Evolutionary conservation across 2,797 vertebrate genomes (phyloP), one percentile per base, ranked within the genome.

Genomic region (Sorex maritimensis): DNA sequence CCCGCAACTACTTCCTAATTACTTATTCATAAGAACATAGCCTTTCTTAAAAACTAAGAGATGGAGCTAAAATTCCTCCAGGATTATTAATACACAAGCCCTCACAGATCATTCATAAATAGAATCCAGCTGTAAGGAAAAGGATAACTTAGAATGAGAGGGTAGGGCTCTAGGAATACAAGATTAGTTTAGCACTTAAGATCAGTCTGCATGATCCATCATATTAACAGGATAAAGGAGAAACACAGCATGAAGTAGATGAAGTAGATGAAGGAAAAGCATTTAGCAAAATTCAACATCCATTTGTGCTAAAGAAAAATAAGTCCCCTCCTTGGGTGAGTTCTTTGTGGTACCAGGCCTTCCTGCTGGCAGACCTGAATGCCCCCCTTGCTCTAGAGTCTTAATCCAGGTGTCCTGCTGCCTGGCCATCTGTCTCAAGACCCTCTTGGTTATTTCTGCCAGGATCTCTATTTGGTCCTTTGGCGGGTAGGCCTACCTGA

Each of bases 141-240:
- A 79, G 30, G 10, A 74, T 73, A 41, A 30, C 13, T 15, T 30
- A 10, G 61, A 90, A 86, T 46, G 9, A 75, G 13, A 89, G 73
- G 44, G 24, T 92, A 14, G 14, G 2, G 55, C 68, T 89, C 10
- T 11, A 73, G 65, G 83, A 79, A 73, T 71, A 81, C 3, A 46
- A 19, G 5, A 2, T 58, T 88, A 90, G 17, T 72, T 90, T 81
- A 71, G 19, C 41, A 74, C 73, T 79, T 92, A 30, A 95, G 90
- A 69, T 78, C 55, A 63, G 10, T 71, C 52, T 44, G 7, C 61
- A 4, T 74, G 81, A 61, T 90, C 71, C 26, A 90, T 69, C 44
- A n/a, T 77, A 49, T 46, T 87, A 86, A 78, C 26, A 94, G 55
- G 83, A 69, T 61, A 93, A 80, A 92, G 13, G 30, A 87, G 34